phyloP scores from a whole-genome alignment of 2,113 vertebrate species.

The Antigone vipio region DNA sequence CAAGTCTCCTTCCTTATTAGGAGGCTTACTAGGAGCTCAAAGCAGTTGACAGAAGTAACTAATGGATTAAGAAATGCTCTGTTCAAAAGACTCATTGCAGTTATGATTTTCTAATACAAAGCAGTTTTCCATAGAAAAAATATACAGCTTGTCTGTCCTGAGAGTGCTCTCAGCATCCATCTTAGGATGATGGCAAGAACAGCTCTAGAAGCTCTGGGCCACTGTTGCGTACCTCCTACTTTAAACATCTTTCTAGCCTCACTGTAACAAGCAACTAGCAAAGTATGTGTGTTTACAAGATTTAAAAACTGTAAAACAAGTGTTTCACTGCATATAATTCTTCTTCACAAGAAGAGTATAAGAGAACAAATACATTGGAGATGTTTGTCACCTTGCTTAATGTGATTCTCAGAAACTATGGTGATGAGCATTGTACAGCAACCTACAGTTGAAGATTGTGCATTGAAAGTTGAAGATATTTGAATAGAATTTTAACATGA shows the following conservation, averaged over 20 bases:
- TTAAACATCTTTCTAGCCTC: neutral
- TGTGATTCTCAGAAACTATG: neutral
- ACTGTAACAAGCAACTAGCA: neutral
- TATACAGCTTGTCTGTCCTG: neutral
- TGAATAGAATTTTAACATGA: neutral
- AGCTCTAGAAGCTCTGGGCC: neutral
- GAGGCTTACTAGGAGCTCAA: neutral
- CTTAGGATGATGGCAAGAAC: neutral
- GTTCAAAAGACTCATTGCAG: neutral
- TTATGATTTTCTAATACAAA: neutral
- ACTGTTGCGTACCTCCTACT: neutral
- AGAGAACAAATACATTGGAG: neutral
- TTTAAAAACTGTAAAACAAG: neutral
- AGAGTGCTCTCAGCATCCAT: neutral
- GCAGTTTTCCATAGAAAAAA: neutral
- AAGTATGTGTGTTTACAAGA: neutral
- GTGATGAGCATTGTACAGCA: neutral
- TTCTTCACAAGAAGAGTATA: neutral
- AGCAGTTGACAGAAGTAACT: neutral
- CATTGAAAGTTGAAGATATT: neutral
- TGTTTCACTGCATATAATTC: neutral
- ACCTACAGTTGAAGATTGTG: neutral
- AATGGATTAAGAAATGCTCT: neutral
- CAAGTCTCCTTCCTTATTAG: neutral
- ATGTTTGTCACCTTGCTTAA: neutral